Evolutionary conservation across 2,797 vertebrate genomes (phyloP), one percentile per base, ranked within the genome.

Genomic region (Lacerta bilineata): DNA sequence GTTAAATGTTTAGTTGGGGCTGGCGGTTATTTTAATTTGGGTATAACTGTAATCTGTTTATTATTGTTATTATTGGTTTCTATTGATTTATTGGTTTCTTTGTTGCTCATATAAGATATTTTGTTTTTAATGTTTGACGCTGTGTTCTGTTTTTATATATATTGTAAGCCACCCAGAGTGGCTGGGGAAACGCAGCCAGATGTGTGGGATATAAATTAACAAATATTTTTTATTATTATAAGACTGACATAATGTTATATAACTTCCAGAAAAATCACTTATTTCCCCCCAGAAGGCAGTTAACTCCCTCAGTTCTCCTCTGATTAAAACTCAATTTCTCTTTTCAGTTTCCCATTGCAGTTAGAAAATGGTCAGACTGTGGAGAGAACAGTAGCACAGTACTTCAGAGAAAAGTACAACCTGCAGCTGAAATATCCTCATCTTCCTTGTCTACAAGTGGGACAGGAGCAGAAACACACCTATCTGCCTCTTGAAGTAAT

Each of bases 391-490:
- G 99, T 99, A 95, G 99, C 99, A 86, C 99, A 99, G 96, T 99
- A 99, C 97, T 99, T 99, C 97, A 97, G 98, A 97, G 98, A 99
- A 96, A 99, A 99, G 95, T 99, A 99, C 96, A 99, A 97, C 97
- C 98, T 99, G 94, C 99, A 99, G 96, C 98, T 99, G 83, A 99
- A 99, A 90, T 99, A 99, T 92, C 99, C 99, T 86, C 99, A 99
- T 93, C 97, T 99, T 92, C 99, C 99, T 95, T 99, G 99, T 96
- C 97, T 99, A 77, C 99, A 99, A 97, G 99, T 99, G 96, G 99
- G 99, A 93, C 99, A 99, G 95, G 99, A 99, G 93, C 99, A 99
- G 96, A 99, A 99, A 95, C 99, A 99, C 96, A 99, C 99, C 94
- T 99, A 99, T 97, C 97, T 99, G 96, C 99, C 99, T 90, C 97